phyloP scores from a whole-genome alignment of 2,888 invertebrate species.

The Scrobipalpa atriplicella region DNA sequence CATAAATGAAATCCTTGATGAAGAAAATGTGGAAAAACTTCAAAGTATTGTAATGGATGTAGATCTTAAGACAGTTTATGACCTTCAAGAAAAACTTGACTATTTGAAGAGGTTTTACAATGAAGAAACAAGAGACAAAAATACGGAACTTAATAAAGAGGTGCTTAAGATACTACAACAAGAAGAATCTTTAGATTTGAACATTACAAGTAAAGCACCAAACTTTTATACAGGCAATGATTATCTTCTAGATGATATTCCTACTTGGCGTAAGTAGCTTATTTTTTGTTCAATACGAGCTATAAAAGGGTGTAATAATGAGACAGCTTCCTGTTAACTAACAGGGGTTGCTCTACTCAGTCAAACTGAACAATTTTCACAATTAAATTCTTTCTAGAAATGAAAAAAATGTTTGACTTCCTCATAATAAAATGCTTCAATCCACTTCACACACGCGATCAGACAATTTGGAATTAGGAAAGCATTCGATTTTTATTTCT shows the following conservation, averaged over 20 bases:
- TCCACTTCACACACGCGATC: too few species aligned
- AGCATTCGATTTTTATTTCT: too few species aligned
- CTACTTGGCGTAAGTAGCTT: constrained; percentile 7
- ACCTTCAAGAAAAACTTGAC: constrained; percentile 32
- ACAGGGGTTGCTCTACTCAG: too few species aligned
- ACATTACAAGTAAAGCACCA: background rate
- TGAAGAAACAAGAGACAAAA: background rate
- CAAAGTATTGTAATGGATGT: constrained; percentile 50
- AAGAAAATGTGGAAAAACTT: constrained; percentile 16
- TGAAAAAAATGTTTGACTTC: too few species aligned
- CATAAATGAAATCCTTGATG: constrained; percentile 29
- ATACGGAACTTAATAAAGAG: background rate
- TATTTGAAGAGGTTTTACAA: constrained; percentile 37
- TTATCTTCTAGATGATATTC: background rate
- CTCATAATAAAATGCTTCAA: too few species aligned
- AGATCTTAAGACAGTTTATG: constrained; percentile 36
- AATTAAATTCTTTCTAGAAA: too few species aligned
- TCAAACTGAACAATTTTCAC: too few species aligned
- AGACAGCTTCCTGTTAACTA: background rate
- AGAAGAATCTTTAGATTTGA: background rate
- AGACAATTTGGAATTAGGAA: too few species aligned
- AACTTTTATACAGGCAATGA: background rate
- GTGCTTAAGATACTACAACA: constrained; percentile 16
- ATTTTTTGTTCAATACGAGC: background rate
- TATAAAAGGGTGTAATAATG: background rate